Evolutionary conservation across 2,888 invertebrate species (phyloP).

Genomic region (Hirtodrosophila cameraria): DNA sequence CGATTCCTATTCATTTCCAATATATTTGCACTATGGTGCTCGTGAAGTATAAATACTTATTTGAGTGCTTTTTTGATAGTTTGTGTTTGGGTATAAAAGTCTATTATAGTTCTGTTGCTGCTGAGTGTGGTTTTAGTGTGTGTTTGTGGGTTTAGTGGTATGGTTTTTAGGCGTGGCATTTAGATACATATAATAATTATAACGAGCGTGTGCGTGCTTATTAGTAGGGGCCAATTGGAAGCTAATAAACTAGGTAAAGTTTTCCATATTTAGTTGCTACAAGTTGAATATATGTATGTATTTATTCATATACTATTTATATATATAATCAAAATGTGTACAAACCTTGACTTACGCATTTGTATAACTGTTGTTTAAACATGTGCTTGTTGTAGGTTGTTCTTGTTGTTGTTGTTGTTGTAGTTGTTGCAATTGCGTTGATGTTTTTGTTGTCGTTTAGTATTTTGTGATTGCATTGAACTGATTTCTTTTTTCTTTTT

Average conservation of each 20-base stretch:
- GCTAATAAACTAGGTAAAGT: constrained; percentile 38
- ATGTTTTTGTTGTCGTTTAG: constrained; percentile 64
- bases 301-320: constrained; percentile 3
- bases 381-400: constrained; percentile 66
- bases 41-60: neutral
- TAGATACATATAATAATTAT: constrained; percentile 5
- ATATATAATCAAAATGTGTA: constrained; percentile 54
- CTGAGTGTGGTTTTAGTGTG: constrained; percentile 10
- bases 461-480: constrained; percentile 68
- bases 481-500: constrained; percentile 47
- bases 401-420: constrained; percentile 62
- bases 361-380: constrained; percentile 64
- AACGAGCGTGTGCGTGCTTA: constrained; percentile 53
- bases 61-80: constrained; percentile 24
- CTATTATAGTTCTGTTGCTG: constrained; percentile 20
- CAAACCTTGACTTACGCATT: constrained; percentile 79
- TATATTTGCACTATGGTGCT: constrained; percentile 48
- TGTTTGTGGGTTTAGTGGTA: constrained; percentile 10
- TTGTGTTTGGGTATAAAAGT: neutral
- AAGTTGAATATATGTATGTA: constrained; percentile 5
- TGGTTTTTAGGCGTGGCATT: constrained; percentile 34
- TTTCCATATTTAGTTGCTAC: constrained; percentile 26
- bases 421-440: constrained; percentile 71
- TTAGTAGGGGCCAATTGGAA: constrained; percentile 57
- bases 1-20: constrained; percentile 22